Conservation (phyloP, 2,797 vertebrate species). For the Prionace glauca region DNA sequence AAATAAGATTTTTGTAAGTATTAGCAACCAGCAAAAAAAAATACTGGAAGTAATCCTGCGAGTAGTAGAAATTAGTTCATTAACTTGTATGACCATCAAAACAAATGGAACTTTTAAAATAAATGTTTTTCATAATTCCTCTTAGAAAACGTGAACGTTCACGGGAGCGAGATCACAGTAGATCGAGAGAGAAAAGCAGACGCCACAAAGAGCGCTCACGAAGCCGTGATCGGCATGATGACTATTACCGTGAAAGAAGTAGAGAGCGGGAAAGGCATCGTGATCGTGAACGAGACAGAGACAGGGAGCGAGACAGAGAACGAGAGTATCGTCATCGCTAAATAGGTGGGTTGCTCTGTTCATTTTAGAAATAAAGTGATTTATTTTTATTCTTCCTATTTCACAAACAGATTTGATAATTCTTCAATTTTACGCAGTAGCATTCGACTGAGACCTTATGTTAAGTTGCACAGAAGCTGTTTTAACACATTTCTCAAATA, state of each 20-base stretch:
- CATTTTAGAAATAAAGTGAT: constrained; percentile 38
- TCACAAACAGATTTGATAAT: constrained; percentile 20
- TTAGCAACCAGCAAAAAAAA: neutral
- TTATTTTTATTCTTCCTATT: neutral
- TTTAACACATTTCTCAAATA: neutral
- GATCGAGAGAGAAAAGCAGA: constrained; percentile 90
- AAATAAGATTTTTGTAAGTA: neutral
- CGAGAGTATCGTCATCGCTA: constrained; percentile 93
- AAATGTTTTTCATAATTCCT: neutral
- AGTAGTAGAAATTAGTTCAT: neutral
- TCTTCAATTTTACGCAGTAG: constrained; percentile 11
- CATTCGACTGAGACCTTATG: neutral
- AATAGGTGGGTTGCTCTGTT: constrained; percentile 61
- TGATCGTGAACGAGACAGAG: constrained; percentile 84
- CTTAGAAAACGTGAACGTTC: constrained; percentile 92
- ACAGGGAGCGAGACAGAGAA: constrained; percentile 87
- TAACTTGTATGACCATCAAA: neutral
- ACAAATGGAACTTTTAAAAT: neutral
- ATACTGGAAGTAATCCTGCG: neutral
- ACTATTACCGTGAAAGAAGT: constrained; percentile 95
- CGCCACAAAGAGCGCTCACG: constrained; percentile 83
- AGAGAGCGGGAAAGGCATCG: constrained; percentile 90
- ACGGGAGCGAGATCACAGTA: constrained; percentile 95
- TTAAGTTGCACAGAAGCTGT: neutral
- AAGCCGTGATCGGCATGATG: constrained; percentile 93